Conservation (phyloP, 2,113 vertebrate species). For the Coregonus clupeaformis region DNA sequence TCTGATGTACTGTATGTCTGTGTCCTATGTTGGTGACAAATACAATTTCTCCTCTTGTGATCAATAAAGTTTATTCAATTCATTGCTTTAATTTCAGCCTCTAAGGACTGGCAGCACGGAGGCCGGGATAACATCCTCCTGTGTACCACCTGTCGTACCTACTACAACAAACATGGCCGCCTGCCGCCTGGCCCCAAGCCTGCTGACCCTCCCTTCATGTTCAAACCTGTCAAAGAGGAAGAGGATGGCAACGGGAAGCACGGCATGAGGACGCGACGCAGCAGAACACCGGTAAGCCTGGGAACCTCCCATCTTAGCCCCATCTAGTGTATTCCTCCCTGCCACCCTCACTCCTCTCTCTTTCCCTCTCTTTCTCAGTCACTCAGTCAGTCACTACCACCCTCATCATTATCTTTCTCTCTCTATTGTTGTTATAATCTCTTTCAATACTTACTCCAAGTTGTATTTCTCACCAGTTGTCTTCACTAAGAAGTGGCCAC, state of each 20-base stretch:
- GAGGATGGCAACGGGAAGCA: slow-evolving; percentile 93
- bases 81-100: slow-evolving; percentile 70
- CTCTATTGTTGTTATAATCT: background rate
- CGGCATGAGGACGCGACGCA: slow-evolving; percentile 97
- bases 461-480: slow-evolving; percentile 76
- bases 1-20: too few species aligned
- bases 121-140: slow-evolving; percentile 87
- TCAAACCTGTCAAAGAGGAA: slow-evolving; percentile 97
- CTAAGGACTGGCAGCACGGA: slow-evolving; percentile 96
- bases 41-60: too few species aligned
- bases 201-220: slow-evolving; percentile 89
- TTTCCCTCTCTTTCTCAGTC: too few species aligned
- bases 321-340: too few species aligned
- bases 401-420: background rate
- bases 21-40: too few species aligned
- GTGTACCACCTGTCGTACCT: slow-evolving; percentile 87
- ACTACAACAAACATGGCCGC: slow-evolving; percentile 96
- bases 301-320: too few species aligned
- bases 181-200: slow-evolving; percentile 90
- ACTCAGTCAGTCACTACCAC: background rate
- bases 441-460: background rate
- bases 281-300: slow-evolving; percentile 86
- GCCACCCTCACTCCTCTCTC: background rate
- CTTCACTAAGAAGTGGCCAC: slow-evolving; percentile 94
- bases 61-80: too few species aligned